Percentiles rank a stretch among this genome's conserved stretches.
phyloP scores from a whole-genome alignment of 2,113 vertebrate species.

The Thamnophis sirtalis region DNA sequence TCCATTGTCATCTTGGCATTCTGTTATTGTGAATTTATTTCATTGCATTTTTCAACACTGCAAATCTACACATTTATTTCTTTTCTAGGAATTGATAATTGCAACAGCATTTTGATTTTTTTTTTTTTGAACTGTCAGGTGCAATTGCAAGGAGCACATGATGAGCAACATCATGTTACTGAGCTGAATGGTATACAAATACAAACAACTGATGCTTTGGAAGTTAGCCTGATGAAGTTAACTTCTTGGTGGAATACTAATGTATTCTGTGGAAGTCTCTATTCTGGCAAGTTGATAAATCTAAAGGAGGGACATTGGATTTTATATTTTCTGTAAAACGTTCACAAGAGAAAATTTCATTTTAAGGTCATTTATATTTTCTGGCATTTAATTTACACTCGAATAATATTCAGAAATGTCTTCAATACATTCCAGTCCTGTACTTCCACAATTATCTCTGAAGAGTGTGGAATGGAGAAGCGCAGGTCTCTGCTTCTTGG shows the following conservation, averaged over 20 bases:
- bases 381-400: conserved; percentile 71
- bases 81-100: conserved; percentile 57
- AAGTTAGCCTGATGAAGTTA: conserved; percentile 67
- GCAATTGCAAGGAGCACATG: conserved; percentile 43
- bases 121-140: conserved; percentile 54
- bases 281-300: conserved; percentile 46
- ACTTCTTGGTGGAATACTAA: conserved; percentile 61
- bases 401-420: conserved; percentile 65
- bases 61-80: conserved; percentile 18
- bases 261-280: conserved; percentile 45
- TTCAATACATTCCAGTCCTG: conserved; percentile 65
- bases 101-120: conserved; percentile 46
- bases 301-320: conserved; percentile 40
- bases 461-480: conserved; percentile 65
- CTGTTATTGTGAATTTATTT: conserved; percentile 23
- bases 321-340: conserved; percentile 27
- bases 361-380: conserved; percentile 69
- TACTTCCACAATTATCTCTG: conserved; percentile 62
- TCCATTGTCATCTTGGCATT: conserved; percentile 58
- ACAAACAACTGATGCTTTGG: conserved; percentile 64
- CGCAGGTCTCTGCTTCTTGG: conserved; percentile 68
- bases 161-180: conserved; percentile 39
- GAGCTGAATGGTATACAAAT: conserved; percentile 46
- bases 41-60: conserved; percentile 27
- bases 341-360: conserved; percentile 62